These are phyloP conservation scores for Nothura maculosa DNA, from an alignment of 2,797 vertebrate genomes.

Conservation along the genomic window DNA sequence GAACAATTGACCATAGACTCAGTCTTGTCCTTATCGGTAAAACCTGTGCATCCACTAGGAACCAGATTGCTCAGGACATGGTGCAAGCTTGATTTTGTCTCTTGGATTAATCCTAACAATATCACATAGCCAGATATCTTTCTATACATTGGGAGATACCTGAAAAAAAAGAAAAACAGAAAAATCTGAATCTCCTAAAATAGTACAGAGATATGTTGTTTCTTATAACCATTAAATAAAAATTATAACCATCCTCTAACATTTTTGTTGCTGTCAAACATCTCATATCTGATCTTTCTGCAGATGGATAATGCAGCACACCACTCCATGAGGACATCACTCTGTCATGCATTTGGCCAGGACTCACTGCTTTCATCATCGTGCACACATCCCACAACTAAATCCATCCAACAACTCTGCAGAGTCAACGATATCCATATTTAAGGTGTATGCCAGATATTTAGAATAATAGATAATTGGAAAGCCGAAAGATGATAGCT, in stretches of 20 bases:
- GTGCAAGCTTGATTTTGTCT: neutral
- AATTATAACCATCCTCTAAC: fast-evolving
- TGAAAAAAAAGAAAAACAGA: fast-evolving
- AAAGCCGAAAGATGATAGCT: neutral
- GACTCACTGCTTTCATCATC: neutral
- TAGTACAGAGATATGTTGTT: neutral
- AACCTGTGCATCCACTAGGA: neutral
- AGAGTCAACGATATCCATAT: neutral
- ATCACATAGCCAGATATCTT: fast-evolving
- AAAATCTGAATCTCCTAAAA: neutral
- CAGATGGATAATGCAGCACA: fast-evolving
- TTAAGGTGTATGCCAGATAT: neutral
- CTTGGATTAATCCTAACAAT: neutral
- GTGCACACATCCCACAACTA: neutral
- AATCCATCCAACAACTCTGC: neutral
- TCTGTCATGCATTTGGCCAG: neutral
- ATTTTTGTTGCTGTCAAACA: neutral
- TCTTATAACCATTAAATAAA: neutral
- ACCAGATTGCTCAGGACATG: neutral
- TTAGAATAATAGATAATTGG: neutral
- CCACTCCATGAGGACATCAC: fast-evolving
- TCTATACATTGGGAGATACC: neutral
- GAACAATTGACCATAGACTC: neutral
- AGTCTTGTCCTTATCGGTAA: neutral
- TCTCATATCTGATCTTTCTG: fast-evolving